phyloP scores from a whole-genome alignment of 53 echinoderm and acorn worm species.

The Crossaster papposus region DNA sequence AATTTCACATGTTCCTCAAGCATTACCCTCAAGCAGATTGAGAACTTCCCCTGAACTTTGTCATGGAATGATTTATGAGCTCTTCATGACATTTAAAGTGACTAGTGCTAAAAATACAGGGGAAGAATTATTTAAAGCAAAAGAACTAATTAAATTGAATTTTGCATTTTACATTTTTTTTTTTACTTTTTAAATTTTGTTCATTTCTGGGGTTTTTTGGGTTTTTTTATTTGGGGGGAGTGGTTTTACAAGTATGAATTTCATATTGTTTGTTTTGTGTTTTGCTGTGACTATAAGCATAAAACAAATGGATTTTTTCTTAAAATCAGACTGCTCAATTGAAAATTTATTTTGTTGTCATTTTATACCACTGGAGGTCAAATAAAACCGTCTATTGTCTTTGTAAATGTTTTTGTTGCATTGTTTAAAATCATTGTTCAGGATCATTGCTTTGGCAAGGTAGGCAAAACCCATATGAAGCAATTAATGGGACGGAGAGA shows the following conservation, averaged over 20 bases:
- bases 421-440: too few species aligned
- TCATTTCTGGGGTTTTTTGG: neutral
- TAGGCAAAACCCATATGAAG: too few species aligned
- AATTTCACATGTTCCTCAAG: too few species aligned
- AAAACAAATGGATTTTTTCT: neutral
- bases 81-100: neutral
- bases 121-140: neutral
- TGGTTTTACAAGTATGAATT: neutral
- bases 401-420: neutral
- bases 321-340: neutral
- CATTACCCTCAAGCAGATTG: too few species aligned
- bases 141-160: neutral
- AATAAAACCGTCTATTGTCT: conserved; percentile 2
- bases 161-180: neutral
- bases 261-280: neutral
- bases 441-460: too few species aligned
- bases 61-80: neutral
- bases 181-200: neutral
- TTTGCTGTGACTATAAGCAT: neutral
- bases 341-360: neutral
- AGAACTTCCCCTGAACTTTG: neutral
- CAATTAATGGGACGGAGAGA: too few species aligned
- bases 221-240: neutral
- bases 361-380: conserved; percentile 7
- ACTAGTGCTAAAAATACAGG: neutral